Conservation (phyloP, 2,797 vertebrate species). For the Ctenopoma kingsleyae region DNA sequence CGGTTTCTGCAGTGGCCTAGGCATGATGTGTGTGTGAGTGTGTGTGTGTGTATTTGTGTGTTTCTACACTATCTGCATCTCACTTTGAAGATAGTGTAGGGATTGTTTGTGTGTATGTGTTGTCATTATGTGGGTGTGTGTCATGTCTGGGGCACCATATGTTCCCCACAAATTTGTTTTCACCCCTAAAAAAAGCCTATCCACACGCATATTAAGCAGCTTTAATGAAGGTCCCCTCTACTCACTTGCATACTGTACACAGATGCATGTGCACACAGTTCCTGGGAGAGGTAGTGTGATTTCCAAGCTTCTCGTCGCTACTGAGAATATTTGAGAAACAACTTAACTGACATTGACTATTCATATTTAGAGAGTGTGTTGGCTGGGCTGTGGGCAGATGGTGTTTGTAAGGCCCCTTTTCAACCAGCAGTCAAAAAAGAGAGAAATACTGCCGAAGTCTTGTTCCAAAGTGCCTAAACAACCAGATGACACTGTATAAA, state of each 20-base stretch:
- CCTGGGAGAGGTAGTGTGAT: slow-evolving; percentile 74
- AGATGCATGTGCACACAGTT: slow-evolving; percentile 50
- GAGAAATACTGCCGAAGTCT: slow-evolving; percentile 44
- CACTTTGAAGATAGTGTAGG: slow-evolving; percentile 58
- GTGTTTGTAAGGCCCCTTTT: slow-evolving; percentile 66
- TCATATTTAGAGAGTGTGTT: slow-evolving; percentile 75
- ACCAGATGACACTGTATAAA: slow-evolving; percentile 10
- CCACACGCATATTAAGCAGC: slow-evolving; percentile 80
- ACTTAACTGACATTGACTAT: slow-evolving; percentile 82
- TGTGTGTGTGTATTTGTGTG: slow-evolving; percentile 33
- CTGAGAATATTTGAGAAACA: slow-evolving; percentile 77
- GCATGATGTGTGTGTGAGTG: slow-evolving; percentile 31
- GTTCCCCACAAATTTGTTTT: slow-evolving; percentile 83
- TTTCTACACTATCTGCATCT: slow-evolving; percentile 8
- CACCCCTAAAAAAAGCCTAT: slow-evolving; percentile 79
- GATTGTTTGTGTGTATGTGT: slow-evolving; percentile 61
- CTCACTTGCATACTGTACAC: slow-evolving; percentile 24
- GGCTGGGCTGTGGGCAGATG: slow-evolving; percentile 80
- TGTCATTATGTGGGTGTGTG: slow-evolving; percentile 57
- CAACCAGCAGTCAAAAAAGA: slow-evolving; percentile 60
- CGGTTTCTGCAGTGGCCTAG: slow-evolving; percentile 51
- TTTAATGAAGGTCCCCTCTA: slow-evolving; percentile 78
- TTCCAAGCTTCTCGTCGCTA: slow-evolving; percentile 59
- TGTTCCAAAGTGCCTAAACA: slow-evolving; percentile 24
- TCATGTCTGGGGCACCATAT: slow-evolving; percentile 84